Evolutionary conservation across 2,888 invertebrate species (phyloP).

Genomic region (Dorcus hopei): DNA sequence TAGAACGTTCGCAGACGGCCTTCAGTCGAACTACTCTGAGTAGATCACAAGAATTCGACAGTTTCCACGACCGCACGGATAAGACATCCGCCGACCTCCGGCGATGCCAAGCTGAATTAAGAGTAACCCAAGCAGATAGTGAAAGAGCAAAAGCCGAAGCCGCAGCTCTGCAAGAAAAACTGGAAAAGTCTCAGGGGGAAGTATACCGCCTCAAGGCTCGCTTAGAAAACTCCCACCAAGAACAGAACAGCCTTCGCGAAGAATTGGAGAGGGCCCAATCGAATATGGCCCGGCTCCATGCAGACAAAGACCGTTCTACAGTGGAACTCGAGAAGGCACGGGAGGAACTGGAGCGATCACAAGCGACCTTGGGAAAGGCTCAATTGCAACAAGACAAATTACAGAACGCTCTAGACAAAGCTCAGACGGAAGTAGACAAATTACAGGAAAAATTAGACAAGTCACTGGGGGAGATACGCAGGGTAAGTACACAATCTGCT

Average conservation of each 20-base stretch:
- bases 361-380: slow-evolving; percentile 86
- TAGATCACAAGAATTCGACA: slow-evolving; percentile 47
- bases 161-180: slow-evolving; percentile 82
- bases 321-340: slow-evolving; percentile 81
- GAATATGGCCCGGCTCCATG: slow-evolving; percentile 78
- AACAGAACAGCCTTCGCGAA: slow-evolving; percentile 88
- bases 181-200: slow-evolving; percentile 93
- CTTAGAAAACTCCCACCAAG: slow-evolving; percentile 91
- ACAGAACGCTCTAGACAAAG: slow-evolving; percentile 82
- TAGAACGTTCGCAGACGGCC: slow-evolving; percentile 71
- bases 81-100: slow-evolving; percentile 81
- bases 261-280: slow-evolving; percentile 87
- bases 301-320: slow-evolving; percentile 83
- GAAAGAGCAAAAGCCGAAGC: slow-evolving; percentile 83
- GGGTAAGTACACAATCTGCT: slow-evolving; percentile 55
- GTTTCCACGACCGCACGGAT: slow-evolving; percentile 50
- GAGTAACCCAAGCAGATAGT: slow-evolving; percentile 88
- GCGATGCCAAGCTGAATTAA: slow-evolving; percentile 82
- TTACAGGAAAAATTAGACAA: slow-evolving; percentile 86
- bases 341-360: slow-evolving; percentile 85
- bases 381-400: slow-evolving; percentile 90
- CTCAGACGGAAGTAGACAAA: slow-evolving; percentile 87
- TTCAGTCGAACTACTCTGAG: slow-evolving; percentile 79
- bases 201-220: slow-evolving; percentile 91
- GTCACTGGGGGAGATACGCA: slow-evolving; percentile 74